Evolutionary conservation across 2,797 vertebrate species (phyloP).

Genomic region (Crocodylus rhombifer): DNA sequence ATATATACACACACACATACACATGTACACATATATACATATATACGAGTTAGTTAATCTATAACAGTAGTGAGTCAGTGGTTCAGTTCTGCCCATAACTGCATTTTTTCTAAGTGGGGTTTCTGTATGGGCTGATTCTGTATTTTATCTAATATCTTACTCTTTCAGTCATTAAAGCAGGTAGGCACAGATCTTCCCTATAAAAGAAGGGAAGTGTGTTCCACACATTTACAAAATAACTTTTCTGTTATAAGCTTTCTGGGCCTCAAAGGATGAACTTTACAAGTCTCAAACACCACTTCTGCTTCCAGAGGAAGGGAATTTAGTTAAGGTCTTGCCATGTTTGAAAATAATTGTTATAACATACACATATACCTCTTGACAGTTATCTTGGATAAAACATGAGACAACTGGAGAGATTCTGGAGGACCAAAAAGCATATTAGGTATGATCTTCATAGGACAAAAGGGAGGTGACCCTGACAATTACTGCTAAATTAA

Average conservation of each 20-base stretch:
- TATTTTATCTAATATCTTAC: background rate
- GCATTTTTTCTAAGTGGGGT: background rate
- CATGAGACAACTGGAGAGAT: background rate
- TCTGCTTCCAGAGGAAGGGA: background rate
- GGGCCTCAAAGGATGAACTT: background rate
- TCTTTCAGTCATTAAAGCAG: background rate
- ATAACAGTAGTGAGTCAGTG: background rate
- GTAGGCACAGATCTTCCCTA: background rate
- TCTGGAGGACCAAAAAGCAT: background rate
- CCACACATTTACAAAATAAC: background rate
- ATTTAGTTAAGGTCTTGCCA: background rate
- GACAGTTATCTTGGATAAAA: background rate
- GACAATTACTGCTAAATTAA: slow-evolving; percentile 26
- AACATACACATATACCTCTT: background rate
- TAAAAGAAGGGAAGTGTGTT: background rate
- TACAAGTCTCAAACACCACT: background rate
- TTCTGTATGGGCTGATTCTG: background rate
- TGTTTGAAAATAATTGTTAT: slow-evolving; percentile 1
- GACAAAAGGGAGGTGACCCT: slow-evolving; percentile 9
- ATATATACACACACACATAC: too few relatives aligned
- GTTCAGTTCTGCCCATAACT: background rate
- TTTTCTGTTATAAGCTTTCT: background rate
- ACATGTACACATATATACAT: slow-evolving; percentile 13
- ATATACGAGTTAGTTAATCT: slow-evolving; percentile 47
- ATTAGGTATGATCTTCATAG: background rate